phyloP scores from a whole-genome alignment of 2,113 vertebrate genomes.

The Hippoglossus stenolepis region DNA sequence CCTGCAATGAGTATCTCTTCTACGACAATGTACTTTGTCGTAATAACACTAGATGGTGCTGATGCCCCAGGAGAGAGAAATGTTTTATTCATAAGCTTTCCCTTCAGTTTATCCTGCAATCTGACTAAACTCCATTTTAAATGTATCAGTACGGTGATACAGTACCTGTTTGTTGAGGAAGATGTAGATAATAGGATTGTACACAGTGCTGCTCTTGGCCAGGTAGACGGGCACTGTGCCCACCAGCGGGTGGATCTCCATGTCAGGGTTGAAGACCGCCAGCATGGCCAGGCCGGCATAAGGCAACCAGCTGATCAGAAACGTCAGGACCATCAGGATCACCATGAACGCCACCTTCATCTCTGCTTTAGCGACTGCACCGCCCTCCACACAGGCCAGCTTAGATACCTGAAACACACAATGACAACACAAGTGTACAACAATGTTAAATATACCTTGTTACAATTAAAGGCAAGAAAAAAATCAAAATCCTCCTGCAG shows the following conservation, averaged over 20 bases:
- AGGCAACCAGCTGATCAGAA: conserved; percentile 79
- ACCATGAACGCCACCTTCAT: conserved; percentile 71
- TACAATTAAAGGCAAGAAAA: too few relatives aligned
- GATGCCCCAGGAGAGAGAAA: neutral
- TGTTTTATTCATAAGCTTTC: neutral
- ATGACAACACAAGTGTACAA: neutral
- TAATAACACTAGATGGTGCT: conserved; percentile 58
- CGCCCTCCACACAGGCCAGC: conserved; percentile 66
- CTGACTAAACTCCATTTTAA: neutral
- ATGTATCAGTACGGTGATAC: neutral
- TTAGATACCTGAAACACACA: conserved; percentile 69
- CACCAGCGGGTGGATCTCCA: conserved; percentile 67
- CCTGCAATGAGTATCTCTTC: neutral
- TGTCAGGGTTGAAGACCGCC: conserved; percentile 64
- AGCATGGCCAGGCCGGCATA: conserved; percentile 73
- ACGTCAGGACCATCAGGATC: conserved; percentile 73
- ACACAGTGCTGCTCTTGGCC: conserved; percentile 81
- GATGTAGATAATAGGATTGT: conserved; percentile 79
- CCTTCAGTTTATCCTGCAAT: neutral
- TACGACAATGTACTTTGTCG: neutral
- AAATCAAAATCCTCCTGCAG: too few relatives aligned
- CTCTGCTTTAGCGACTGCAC: conserved; percentile 74
- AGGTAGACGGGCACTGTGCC: conserved; percentile 74
- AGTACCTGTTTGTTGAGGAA: conserved; percentile 81
- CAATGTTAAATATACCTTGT: neutral